Percentiles rank a stretch among this genome's conserved stretches.
Conservation (phyloP, 2,888 invertebrate genomes). For the Epinotia bilunana region DNA sequence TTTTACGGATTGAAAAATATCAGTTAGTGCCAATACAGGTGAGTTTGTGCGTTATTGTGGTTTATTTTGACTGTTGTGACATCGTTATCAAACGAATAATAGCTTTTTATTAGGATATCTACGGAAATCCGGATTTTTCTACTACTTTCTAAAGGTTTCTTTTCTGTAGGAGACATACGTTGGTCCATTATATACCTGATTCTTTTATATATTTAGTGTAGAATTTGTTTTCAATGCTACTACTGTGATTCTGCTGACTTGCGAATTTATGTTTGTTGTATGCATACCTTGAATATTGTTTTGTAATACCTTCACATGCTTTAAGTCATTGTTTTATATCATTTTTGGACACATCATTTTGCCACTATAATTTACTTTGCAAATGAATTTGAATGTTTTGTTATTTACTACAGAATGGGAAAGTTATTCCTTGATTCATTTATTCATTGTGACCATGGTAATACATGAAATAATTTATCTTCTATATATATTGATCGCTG, state of each 20-base stretch:
- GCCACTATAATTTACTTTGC: background rate
- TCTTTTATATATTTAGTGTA: background rate
- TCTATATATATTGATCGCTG: too few species aligned
- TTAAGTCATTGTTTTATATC: background rate
- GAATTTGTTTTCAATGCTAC: background rate
- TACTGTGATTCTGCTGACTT: background rate
- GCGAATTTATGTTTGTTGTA: background rate
- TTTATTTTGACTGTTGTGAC: constrained; percentile 6
- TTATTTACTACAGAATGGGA: too few species aligned
- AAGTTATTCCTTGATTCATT: too few species aligned
- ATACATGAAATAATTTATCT: too few species aligned
- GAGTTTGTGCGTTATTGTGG: constrained; percentile 2
- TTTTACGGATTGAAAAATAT: constrained; percentile 56
- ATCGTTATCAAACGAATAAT: background rate
- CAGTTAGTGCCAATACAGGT: constrained; percentile 55
- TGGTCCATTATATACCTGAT: background rate
- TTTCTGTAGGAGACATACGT: too few species aligned
- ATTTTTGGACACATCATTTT: background rate
- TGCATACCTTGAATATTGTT: background rate
- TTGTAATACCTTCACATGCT: background rate
- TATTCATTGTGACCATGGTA: too few species aligned
- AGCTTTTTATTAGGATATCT: background rate
- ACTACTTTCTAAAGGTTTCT: background rate
- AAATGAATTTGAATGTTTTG: background rate
- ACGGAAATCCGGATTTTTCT: background rate